Conservation (phyloP, 2,797 vertebrate genomes). For the Thaleichthys pacificus region DNA sequence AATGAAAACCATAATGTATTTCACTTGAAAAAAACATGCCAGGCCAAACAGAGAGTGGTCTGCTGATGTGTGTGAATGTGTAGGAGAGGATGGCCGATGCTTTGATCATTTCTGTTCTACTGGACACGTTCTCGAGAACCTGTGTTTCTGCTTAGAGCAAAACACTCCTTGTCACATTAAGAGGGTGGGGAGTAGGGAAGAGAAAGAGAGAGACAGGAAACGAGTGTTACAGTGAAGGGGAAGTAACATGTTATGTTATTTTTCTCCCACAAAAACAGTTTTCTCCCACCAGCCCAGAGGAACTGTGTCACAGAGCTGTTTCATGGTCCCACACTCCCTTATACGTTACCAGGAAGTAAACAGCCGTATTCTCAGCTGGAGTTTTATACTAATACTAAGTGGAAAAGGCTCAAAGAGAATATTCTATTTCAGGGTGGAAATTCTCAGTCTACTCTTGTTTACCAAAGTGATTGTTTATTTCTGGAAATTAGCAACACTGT, state of each 20-base stretch:
- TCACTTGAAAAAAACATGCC: background rate
- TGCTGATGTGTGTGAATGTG: background rate
- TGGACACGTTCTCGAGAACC: conserved; percentile 9
- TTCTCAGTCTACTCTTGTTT: conserved; percentile 13
- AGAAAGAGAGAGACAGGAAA: background rate
- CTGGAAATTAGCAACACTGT: conserved; percentile 35
- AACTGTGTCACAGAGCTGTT: background rate
- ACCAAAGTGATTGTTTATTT: conserved; percentile 27
- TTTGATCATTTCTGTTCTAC: conserved; percentile 7
- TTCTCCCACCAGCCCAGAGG: background rate
- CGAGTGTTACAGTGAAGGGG: background rate
- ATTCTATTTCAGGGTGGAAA: background rate
- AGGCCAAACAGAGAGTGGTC: background rate
- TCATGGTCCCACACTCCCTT: background rate
- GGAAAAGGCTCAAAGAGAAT: background rate
- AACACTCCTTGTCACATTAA: conserved; percentile 18
- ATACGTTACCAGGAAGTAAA: background rate
- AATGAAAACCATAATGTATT: too few relatives aligned
- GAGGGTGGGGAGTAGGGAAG: background rate
- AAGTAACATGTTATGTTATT: background rate
- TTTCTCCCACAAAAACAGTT: background rate
- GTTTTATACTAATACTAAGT: background rate
- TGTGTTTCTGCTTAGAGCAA: background rate
- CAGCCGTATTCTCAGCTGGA: background rate
- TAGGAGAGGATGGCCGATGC: background rate